phyloP scores from a whole-genome alignment of 1,140 invertebrate genomes.

The Meloidogyne floridensis region DNA sequence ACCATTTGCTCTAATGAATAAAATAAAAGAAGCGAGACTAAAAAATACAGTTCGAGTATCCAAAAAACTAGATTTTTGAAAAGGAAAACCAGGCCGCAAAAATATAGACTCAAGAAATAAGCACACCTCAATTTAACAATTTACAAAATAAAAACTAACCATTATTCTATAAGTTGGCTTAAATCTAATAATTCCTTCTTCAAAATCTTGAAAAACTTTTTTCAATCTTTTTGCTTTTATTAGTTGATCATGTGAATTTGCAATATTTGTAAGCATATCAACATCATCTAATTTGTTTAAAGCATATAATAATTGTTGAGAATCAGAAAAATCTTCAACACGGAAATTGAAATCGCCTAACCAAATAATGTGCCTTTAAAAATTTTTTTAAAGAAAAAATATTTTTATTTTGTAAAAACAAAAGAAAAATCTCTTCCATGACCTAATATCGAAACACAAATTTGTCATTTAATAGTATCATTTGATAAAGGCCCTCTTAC shows the following conservation, averaged over 20 bases:
- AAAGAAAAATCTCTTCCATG: too few relatives aligned
- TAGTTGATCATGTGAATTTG: conserved; percentile 39
- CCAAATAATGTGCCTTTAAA: conserved; percentile 35
- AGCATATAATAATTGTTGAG: conserved; percentile 12
- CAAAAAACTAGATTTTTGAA: too few relatives aligned
- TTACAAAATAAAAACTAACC: conserved; percentile 10
- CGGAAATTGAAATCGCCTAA: conserved; percentile 44
- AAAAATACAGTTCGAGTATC: too few relatives aligned
- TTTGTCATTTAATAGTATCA: too few relatives aligned
- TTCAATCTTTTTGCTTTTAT: conserved; percentile 18
- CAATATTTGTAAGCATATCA: conserved; percentile 20
- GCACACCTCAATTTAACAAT: too few relatives aligned
- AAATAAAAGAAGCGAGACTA: too few relatives aligned
- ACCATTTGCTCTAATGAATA: too few relatives aligned
- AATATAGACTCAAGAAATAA: too few relatives aligned
- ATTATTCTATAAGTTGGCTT: conserved; percentile 46
- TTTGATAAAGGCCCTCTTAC: too few relatives aligned
- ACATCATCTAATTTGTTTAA: conserved; percentile 20
- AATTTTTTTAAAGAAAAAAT: not conserved
- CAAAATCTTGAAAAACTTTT: conserved; percentile 35
- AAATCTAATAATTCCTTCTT: conserved; percentile 35
- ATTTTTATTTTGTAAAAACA: too few relatives aligned
- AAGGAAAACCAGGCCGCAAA: too few relatives aligned
- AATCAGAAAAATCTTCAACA: conserved; percentile 31
- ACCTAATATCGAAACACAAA: too few relatives aligned